Evolutionary conservation across 2,888 invertebrate genomes (phyloP).

Genomic region (Mimachlamys varia): DNA sequence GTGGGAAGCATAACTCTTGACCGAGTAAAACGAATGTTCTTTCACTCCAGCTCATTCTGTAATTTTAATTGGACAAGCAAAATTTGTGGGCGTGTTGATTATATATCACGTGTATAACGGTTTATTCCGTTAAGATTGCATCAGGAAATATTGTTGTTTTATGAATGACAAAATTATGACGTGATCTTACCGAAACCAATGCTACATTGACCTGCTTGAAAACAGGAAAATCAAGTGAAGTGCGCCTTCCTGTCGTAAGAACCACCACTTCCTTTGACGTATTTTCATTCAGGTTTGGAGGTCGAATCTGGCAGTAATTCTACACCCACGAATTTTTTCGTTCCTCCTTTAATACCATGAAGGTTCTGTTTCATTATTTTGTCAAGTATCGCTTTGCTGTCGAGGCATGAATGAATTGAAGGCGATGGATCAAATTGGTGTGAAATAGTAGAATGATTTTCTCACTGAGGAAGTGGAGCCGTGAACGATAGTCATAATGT

Average conservation of each 20-base stretch:
- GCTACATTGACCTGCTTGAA: conserved; percentile 27
- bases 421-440: conserved; percentile 26
- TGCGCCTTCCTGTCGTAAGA: neutral
- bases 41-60: neutral
- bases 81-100: neutral
- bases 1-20: neutral
- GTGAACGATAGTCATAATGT: neutral
- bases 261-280: neutral
- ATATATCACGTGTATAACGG: neutral
- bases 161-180: neutral
- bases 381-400: neutral
- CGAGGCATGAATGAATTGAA: conserved; percentile 1
- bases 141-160: neutral
- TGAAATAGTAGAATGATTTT: neutral
- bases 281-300: neutral
- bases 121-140: neutral
- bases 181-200: conserved; percentile 15
- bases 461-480: conserved; percentile 3
- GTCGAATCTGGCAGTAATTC: neutral
- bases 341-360: neutral
- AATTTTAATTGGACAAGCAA: neutral
- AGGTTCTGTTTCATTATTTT: conserved; percentile 19
- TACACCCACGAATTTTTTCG: neutral
- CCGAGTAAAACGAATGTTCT: neutral
- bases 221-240: conserved; percentile 36